Conservation (phyloP, 1,140 invertebrate species). For the Ceratina calcarata region DNA sequence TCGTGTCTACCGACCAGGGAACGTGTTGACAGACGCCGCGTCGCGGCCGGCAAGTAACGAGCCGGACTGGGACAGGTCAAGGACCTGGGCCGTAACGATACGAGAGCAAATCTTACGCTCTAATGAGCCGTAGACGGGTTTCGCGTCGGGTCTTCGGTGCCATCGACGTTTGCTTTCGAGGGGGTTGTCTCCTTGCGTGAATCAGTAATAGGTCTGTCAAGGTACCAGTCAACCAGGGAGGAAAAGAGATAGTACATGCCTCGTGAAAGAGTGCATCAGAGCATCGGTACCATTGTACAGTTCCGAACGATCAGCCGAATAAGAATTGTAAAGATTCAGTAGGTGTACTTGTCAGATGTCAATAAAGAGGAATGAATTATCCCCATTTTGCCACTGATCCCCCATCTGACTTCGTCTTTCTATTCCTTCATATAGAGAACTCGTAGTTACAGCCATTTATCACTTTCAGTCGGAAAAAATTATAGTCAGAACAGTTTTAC, state of each 20-base stretch:
- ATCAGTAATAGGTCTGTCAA: not conserved
- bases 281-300: not conserved
- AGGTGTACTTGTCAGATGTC: not conserved
- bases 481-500: too few species aligned
- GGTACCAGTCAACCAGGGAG: not conserved
- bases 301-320: not conserved
- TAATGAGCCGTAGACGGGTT: constrained; percentile 38
- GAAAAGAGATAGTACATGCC: not conserved
- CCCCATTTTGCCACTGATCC: too few species aligned
- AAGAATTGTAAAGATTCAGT: not conserved
- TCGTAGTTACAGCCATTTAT: too few species aligned
- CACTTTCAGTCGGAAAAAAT: too few species aligned
- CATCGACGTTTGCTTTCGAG: constrained; percentile 19
- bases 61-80: constrained; percentile 54
- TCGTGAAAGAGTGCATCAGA: not conserved
- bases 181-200: not conserved
- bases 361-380: constrained; percentile 13
- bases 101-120: constrained; percentile 45
- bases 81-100: constrained; percentile 53
- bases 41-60: constrained; percentile 11
- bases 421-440: too few species aligned
- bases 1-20: not conserved
- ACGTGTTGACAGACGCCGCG: constrained; percentile 29
- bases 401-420: too few species aligned
- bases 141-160: constrained; percentile 13